A percentile compares a stretch with the other conserved stretches of the same genome.
These are phyloP conservation scores for Illadopsis cleaveri DNA, from an alignment of 2,113 vertebrate species.

Conservation along the genomic window DNA sequence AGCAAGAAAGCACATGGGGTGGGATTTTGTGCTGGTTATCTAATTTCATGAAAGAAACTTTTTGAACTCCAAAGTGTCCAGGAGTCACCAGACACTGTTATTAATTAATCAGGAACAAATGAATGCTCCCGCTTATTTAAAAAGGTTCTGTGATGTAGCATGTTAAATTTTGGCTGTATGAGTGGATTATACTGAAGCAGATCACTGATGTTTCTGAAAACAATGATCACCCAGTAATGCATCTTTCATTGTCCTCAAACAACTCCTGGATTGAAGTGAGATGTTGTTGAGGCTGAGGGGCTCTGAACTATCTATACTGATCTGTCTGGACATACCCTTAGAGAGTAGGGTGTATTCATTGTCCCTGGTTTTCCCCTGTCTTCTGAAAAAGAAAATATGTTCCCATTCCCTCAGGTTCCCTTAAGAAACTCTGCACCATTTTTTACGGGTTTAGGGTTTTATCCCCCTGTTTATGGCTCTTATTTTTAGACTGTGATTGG, in stretches of 20 bases:
- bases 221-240: not conserved
- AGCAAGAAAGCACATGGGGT: not conserved
- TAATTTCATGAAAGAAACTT: not conserved
- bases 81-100: not conserved
- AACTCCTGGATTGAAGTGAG: not conserved
- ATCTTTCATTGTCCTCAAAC: not conserved
- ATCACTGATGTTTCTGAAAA: not conserved
- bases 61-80: not conserved
- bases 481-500: conserved; percentile 18
- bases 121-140: not conserved
- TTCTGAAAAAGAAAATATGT: not conserved
- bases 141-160: not conserved
- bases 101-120: not conserved
- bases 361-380: not conserved
- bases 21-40: not conserved
- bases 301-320: not conserved
- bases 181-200: not conserved
- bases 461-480: not conserved
- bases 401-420: not conserved
- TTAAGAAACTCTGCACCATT: not conserved
- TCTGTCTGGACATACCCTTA: not conserved
- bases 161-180: not conserved
- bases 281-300: not conserved
- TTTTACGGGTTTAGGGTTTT: not conserved
- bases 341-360: not conserved